Base-by-base conservation (phyloP, 2,888 invertebrate species). In the Xestia c-nigrum region DNA sequence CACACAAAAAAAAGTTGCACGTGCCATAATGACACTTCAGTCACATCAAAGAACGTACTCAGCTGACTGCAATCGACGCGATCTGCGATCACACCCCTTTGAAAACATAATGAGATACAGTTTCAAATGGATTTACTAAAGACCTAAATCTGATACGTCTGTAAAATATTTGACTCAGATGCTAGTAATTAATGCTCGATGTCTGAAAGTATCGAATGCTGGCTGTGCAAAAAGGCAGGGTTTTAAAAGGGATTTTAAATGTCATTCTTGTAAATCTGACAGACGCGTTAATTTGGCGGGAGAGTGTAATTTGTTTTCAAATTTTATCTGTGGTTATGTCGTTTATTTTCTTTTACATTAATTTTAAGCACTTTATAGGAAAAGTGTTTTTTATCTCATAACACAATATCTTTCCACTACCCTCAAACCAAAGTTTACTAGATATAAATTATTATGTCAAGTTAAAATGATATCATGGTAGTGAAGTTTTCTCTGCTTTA, bases 91-190 rank as follows among this genome's bases (percentile, higher is more conserved):
- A 82, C 59, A 67, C 31, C 38, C 80, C 79, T 69, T 87, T 86
- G 87, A 81, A 76, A 76, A 70, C 73, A 71, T 87, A 87, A 85
- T 77, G 87, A 87, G 79, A 77, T 72, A 31, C 68, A 76, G 75
- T 73, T 79, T 67, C 74, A 76, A 73, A 87, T 81, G 77, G 77
- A 76, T 83, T 72, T 66, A 70, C 63, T 68, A 72, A 46, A 79
- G 64, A 78, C 63, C 24, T 84, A 70, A 50, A 69, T 40, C 52
- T 72, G 70, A 63, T 70, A 71, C 47, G 65, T 77, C 70, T 64
- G 74, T 74, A 78, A 72, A 78, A 77, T 82, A 74, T 78, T 67
- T 40, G 69, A 66, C 72, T 74, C 74, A 76, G 77, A 31, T 74
- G 65, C 63, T n/a, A 61, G 74, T 46, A 84, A 78, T 81, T 52